Evolutionary conservation across 92 coral and sea anemone genomes (phyloP), one percentile per base, ranked within the genome.

Genomic region (Phenganax stokvisi): DNA sequence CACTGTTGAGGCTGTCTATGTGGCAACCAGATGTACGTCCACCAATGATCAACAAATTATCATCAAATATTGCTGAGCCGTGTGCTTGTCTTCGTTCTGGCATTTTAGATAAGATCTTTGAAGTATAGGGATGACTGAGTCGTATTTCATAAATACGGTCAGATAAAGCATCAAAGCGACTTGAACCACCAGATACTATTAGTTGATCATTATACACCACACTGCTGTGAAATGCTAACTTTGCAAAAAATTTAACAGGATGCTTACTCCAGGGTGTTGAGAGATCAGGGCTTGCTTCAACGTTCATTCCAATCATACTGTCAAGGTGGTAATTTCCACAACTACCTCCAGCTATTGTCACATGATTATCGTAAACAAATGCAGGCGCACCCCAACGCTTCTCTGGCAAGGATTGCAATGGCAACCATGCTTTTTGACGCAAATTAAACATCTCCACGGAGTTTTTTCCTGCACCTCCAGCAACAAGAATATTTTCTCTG

Each of bases 1-100:
- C 81, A 57, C 70, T 77, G 54, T 59, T 51, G 51, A 77, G 71
- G 64, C 13, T 59, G 64, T 59, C 69, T 16, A n/a, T 67, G 16
- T 53, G 11, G 72, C 9, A 8, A 10, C 27, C 29, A n/a, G 9
- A 59, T 25, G 29, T 31, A 17, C 11, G 13, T 78, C 82, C 82
- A 4, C 82, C 82, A 37, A 78, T 3, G 55, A 62, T 62, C 47
- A 78, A 78, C 62, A 78, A 51, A 17, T 47, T 78, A 63, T 78
- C 47, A 51, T 65, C 68, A 63, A 30, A 28, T 0, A 62, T 37
- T 63, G 25, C 73, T 17, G 30, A 20, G 27, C 73, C 56, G 60
- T 78, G 73, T 20, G 0, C 15, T 3, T 1, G 6, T 63, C 82
- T 78, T 31, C 55, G 70, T 29, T 77, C 66, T n/a, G 81, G 51